Conservation (phyloP, 2,113 vertebrate species). For the Oenanthe melanoleuca region DNA sequence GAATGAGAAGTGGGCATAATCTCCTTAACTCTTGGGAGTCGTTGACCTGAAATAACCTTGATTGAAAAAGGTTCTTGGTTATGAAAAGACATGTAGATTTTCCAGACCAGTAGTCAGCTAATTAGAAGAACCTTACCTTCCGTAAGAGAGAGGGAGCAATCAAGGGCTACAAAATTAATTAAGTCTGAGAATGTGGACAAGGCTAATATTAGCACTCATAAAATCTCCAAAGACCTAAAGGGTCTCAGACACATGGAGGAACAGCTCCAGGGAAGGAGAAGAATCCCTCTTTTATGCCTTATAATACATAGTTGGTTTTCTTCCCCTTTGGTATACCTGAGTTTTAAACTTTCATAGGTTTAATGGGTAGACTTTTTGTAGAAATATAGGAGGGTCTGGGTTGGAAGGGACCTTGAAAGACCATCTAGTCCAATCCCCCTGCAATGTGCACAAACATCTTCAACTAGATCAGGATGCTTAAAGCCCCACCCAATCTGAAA, state of each 20-base stretch:
- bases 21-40: neutral
- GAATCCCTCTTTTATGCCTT: neutral
- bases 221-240: neutral
- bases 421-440: neutral
- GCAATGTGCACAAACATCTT: neutral
- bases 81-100: no score
- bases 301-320: neutral
- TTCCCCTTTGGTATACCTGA: neutral
- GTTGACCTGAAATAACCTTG: constrained; percentile 1
- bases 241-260: neutral
- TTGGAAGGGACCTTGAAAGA: neutral
- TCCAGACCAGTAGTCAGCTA: no score
- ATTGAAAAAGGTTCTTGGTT: neutral
- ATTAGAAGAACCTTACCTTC: no score
- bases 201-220: neutral
- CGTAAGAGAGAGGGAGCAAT: no score
- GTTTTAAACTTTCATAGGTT: neutral
- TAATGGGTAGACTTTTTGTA: neutral
- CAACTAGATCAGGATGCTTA: neutral
- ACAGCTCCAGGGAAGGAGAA: neutral
- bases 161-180: neutral
- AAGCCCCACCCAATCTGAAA: neutral
- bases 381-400: neutral
- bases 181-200: neutral
- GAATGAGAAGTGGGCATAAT: neutral